Conservation (phyloP, 2,797 vertebrate genomes). For the Tamandua tetradactyla region DNA sequence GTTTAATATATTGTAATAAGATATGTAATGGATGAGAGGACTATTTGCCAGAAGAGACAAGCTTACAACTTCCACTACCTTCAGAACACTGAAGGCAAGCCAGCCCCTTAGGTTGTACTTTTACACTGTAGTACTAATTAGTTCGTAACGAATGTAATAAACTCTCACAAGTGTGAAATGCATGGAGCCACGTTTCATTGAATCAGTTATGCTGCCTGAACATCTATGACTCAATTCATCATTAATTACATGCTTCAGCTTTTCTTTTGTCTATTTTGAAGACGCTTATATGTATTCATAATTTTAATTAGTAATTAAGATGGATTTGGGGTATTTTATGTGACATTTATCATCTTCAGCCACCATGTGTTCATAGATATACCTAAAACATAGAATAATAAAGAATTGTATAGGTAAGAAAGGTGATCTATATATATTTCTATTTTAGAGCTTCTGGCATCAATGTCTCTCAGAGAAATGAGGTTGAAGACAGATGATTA, state of each 20-base stretch:
- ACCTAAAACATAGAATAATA: background rate
- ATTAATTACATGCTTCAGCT: constrained; percentile 39
- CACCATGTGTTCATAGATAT: background rate
- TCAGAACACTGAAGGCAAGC: constrained; percentile 42
- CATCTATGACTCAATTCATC: constrained; percentile 54
- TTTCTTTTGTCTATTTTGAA: constrained; percentile 67
- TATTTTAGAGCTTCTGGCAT: background rate
- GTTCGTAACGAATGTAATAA: constrained; percentile 62
- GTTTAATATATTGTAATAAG: constrained; percentile 23
- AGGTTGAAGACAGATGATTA: background rate
- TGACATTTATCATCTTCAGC: background rate
- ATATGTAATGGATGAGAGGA: background rate
- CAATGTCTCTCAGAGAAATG: background rate
- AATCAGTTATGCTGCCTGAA: constrained; percentile 62
- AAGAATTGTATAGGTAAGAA: background rate
- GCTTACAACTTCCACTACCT: constrained; percentile 45
- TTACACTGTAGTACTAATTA: constrained; percentile 56
- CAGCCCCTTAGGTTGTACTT: constrained; percentile 32
- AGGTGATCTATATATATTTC: background rate
- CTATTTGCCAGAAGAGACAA: background rate
- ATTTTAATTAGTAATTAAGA: constrained; percentile 47
- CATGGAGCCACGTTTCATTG: constrained; percentile 52
- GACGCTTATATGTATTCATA: constrained; percentile 38
- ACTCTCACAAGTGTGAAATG: constrained; percentile 53
- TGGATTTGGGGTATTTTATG: background rate